Evolutionary conservation across 2,113 vertebrate species (phyloP).

Genomic region (Puntigrus tetrazona): DNA sequence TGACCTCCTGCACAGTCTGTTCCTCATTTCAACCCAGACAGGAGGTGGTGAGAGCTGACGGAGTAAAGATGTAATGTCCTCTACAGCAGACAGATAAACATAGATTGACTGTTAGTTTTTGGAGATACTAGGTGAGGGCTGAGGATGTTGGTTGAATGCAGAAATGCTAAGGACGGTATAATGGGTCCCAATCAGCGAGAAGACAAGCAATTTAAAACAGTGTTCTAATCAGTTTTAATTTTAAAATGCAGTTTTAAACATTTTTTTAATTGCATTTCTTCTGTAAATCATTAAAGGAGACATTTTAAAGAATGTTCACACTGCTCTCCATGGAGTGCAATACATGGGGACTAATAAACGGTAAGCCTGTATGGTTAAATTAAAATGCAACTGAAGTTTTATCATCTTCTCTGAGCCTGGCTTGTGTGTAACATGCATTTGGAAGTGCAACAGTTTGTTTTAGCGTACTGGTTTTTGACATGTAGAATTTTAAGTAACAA

Average conservation of each 20-base stretch:
- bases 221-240: neutral
- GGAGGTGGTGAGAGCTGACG: neutral
- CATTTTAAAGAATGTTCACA: neutral
- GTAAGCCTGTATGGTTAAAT: too few species aligned
- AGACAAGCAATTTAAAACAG: neutral
- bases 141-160: neutral
- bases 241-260: neutral
- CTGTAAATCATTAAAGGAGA: neutral
- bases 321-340: neutral
- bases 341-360: neutral
- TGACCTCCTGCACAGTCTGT: slow-evolving; percentile 46
- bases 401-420: too few species aligned
- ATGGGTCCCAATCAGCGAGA: neutral
- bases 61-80: neutral
- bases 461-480: too few species aligned
- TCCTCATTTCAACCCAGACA: slow-evolving; percentile 12
- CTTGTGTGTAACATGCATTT: too few species aligned
- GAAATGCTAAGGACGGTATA: neutral
- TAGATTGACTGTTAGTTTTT: neutral
- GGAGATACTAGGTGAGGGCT: neutral
- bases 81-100: neutral
- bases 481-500: too few species aligned
- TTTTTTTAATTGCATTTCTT: too few species aligned
- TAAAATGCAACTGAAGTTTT: too few species aligned
- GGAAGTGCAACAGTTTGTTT: too few species aligned